Evolutionary conservation across 2,113 vertebrate genomes (phyloP).

Genomic region (Cyanoramphus novaezelandiae): DNA sequence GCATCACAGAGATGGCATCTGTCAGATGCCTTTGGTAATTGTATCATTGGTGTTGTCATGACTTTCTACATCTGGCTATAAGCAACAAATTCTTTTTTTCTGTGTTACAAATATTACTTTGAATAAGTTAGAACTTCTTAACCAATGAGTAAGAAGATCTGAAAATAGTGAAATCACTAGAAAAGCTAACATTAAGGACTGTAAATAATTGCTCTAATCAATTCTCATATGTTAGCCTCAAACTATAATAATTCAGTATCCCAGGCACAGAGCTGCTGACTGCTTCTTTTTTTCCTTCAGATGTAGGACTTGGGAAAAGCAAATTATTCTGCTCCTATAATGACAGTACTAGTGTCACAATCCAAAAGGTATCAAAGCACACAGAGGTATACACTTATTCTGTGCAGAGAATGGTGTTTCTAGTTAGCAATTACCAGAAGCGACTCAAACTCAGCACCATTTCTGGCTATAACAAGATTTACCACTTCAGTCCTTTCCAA

Average conservation of each 20-base stretch:
- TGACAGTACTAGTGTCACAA: background rate
- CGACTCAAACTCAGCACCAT: background rate
- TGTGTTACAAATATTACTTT: background rate
- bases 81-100: background rate
- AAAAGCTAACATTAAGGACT: background rate
- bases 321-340: background rate
- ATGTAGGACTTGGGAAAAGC: background rate
- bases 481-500: background rate
- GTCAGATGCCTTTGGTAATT: slow-evolving; percentile 44
- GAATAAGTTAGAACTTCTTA: background rate
- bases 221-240: background rate
- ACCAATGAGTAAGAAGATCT: background rate
- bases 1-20: slow-evolving; percentile 42
- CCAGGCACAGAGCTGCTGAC: background rate
- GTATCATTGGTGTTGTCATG: slow-evolving; percentile 4
- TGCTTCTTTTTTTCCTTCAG: background rate
- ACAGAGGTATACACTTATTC: background rate
- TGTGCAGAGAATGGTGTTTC: background rate
- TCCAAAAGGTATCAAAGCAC: background rate
- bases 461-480: background rate
- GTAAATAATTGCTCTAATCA: background rate
- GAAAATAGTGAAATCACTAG: background rate
- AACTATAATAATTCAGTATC: background rate
- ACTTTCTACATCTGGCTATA: slow-evolving; percentile 13
- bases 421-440: background rate